These are phyloP conservation scores for Polyploca ridens DNA, from an alignment of 2,888 invertebrate species.

Conservation along the genomic window DNA sequence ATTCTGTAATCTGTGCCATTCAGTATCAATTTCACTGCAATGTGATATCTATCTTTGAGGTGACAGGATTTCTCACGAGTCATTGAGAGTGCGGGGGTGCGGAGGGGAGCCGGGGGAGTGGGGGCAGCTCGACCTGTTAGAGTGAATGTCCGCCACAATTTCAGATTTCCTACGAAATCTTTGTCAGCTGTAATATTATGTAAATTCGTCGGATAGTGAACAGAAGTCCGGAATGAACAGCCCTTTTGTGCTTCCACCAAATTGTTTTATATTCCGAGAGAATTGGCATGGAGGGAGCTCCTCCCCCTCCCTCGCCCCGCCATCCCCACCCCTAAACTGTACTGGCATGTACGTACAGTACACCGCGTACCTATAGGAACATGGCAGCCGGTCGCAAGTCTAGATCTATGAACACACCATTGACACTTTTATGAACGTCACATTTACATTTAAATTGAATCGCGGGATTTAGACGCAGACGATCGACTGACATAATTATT, in stretches of 20 bases:
- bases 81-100: neutral
- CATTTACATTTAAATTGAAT: slow-evolving; percentile 61
- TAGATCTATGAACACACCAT: slow-evolving; percentile 42
- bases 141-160: slow-evolving; percentile 18
- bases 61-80: neutral
- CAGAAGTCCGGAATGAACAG: slow-evolving; percentile 47
- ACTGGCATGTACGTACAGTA: neutral
- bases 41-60: too few species aligned
- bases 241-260: slow-evolving; percentile 55
- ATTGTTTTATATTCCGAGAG: slow-evolving; percentile 56
- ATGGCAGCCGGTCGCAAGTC: slow-evolving; percentile 20
- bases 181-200: slow-evolving; percentile 47
- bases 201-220: slow-evolving; percentile 51
- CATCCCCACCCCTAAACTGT: slow-evolving; percentile 6
- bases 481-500: neutral
- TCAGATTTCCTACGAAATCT: slow-evolving; percentile 34
- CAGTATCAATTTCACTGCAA: too few species aligned
- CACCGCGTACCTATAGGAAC: neutral
- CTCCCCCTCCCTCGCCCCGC: slow-evolving; percentile 12
- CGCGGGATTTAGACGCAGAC: neutral
- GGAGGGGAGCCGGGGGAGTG: neutral
- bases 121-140: slow-evolving; percentile 15
- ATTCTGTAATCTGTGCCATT: too few species aligned
- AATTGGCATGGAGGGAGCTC: slow-evolving; percentile 30
- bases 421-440: slow-evolving; percentile 56